Evolutionary conservation across 2,113 vertebrate genomes (phyloP), one percentile per base, ranked within the genome.

Genomic region (Chaetodon auriga): DNA sequence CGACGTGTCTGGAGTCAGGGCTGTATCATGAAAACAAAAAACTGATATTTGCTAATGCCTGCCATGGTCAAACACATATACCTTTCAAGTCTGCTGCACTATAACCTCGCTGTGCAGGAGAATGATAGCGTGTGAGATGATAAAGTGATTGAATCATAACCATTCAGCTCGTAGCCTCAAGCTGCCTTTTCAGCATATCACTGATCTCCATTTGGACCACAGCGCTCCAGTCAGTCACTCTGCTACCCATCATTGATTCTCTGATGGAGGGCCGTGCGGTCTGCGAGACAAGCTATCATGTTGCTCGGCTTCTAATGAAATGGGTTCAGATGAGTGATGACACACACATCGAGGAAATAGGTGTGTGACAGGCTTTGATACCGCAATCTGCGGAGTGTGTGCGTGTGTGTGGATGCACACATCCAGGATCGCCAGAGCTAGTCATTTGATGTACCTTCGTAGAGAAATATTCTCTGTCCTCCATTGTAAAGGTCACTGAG

Each of bases 191-290:
- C 78, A 25, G 58, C 53, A 30, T 36, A 78, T 71, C 64, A 41
- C 51, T 75, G 75, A 84, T 66, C 48, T 87, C 71, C 57, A 81
- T 86, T 82, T 82, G 68, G 78, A 73, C 68, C 58, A 64, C 66
- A 72, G 71, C 75, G 16, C 62, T 62, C 38, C 68, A 65, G 77
- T 75, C 81, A 71, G 58, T 82, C 60, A 68, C 66, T 74, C 45
- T 0, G 18, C 57, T 25, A 62, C 77, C 55, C 18, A 7, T 71
- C 72, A 88, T 30, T 43, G 58, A 74, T 81, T 71, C 46, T 65
- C 66, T 71, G 82, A 82, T 69, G 68, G 70, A 68, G 36, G 64
- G 70, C 71, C 16, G 49, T 43, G 64, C 13, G 45, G 68, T 65
- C 70, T 43, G 11, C 10, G 6, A 57, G 82, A 74, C 51, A n/a